phyloP scores from a whole-genome alignment of 2,888 invertebrate genomes.

The Tillus elongatus region DNA sequence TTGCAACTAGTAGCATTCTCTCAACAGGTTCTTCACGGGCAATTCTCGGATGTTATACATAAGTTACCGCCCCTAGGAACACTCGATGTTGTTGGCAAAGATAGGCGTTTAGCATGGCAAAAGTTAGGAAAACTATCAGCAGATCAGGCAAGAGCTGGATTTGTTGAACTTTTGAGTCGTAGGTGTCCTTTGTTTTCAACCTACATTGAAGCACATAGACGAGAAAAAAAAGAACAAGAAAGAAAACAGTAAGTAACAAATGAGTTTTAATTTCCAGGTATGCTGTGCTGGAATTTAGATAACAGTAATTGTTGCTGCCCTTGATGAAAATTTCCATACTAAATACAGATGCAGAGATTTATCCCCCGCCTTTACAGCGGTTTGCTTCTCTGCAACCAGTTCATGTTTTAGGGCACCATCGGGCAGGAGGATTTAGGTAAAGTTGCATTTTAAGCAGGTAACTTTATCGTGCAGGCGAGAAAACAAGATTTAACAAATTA shows the following conservation, averaged over 20 bases:
- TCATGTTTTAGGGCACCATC: too few species aligned
- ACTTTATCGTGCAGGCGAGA: too few species aligned
- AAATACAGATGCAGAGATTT: too few species aligned
- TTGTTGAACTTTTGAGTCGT: constrained; percentile 76
- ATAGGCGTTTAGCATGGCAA: constrained; percentile 90
- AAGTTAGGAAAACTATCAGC: constrained; percentile 75
- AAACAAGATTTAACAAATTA: too few species aligned
- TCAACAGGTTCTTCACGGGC: constrained; percentile 83
- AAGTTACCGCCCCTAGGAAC: constrained; percentile 74
- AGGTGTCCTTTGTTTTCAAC: constrained; percentile 86
- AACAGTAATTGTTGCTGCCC: too few species aligned
- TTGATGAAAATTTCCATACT: too few species aligned
- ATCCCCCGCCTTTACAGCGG: too few species aligned
- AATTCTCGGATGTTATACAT: constrained; percentile 60
- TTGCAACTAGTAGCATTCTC: constrained; percentile 84
- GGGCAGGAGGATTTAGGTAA: too few species aligned
- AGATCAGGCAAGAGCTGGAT: constrained; percentile 85
- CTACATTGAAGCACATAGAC: constrained; percentile 82
- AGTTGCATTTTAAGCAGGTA: too few species aligned
- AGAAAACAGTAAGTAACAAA: constrained; percentile 46
- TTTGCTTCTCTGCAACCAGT: too few species aligned
- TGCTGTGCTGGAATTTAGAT: too few species aligned
- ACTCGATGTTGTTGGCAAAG: constrained; percentile 89
- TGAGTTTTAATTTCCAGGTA: too few species aligned
- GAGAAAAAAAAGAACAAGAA: constrained; percentile 75